phyloP scores from a whole-genome alignment of 2,888 invertebrate species.

The Poecilobothrus nobilitatus region DNA sequence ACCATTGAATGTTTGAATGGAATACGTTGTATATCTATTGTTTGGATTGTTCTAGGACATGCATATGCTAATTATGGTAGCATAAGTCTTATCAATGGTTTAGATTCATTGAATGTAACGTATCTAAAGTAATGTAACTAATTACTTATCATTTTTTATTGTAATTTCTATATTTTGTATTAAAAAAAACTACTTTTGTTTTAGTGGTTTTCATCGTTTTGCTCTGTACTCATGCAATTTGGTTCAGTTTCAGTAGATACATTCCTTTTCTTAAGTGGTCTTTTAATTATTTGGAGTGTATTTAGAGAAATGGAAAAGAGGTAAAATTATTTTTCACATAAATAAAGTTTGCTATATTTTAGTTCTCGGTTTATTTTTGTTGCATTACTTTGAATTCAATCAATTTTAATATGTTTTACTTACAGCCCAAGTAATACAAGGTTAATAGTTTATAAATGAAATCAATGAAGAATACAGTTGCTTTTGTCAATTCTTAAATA shows the following conservation, averaged over 20 bases:
- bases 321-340: too few relatives aligned
- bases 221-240: slow-evolving; percentile 40
- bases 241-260: slow-evolving; percentile 53
- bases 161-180: neutral
- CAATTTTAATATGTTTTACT: too few relatives aligned
- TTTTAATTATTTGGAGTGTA: slow-evolving; percentile 46
- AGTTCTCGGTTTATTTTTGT: too few relatives aligned
- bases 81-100: slow-evolving; percentile 15
- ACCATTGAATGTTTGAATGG: slow-evolving; percentile 45
- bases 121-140: too few relatives aligned
- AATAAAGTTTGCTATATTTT: neutral
- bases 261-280: slow-evolving; percentile 55
- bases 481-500: too few relatives aligned
- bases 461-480: too few relatives aligned
- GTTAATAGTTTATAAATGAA: too few relatives aligned
- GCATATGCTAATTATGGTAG: slow-evolving; percentile 31
- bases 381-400: too few relatives aligned
- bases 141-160: neutral
- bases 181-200: too few relatives aligned
- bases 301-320: slow-evolving; percentile 41
- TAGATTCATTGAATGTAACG: slow-evolving; percentile 10
- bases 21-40: slow-evolving; percentile 43
- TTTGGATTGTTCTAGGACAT: slow-evolving; percentile 47
- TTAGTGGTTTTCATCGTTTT: slow-evolving; percentile 38
- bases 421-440: too few relatives aligned